Percentiles rank a stretch among this genome's conserved stretches.
Evolutionary conservation across 2,113 vertebrate genomes (phyloP).

Genomic region (Choloepus hoffmanni): DNA sequence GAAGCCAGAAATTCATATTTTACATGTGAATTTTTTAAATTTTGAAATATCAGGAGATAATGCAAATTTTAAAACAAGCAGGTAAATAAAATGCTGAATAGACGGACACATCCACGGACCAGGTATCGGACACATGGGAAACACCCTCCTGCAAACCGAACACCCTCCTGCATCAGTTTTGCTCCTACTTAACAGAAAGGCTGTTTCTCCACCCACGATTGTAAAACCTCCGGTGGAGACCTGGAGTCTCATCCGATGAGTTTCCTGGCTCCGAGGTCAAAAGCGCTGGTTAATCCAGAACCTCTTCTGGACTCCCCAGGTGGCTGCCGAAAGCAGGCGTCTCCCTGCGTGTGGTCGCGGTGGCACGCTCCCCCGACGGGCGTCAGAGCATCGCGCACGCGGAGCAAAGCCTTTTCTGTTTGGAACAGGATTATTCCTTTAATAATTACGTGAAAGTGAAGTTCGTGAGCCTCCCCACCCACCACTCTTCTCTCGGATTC

Average conservation of each 20-base stretch:
- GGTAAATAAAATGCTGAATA: background rate
- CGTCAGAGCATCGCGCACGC: background rate
- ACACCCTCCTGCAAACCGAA: no score
- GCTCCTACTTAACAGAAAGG: background rate
- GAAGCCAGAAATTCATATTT: background rate
- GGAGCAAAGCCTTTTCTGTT: background rate
- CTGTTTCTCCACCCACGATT: background rate
- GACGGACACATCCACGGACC: background rate
- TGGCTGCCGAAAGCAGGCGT: rapidly evolving
- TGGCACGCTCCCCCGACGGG: no score
- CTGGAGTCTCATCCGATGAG: background rate
- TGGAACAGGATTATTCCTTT: background rate
- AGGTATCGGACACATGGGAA: no score
- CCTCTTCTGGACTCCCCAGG: background rate
- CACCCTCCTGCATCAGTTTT: background rate
- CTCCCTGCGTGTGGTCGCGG: no score
- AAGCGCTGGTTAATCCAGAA: rapidly evolving
- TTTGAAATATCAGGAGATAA: background rate
- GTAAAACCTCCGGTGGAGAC: background rate
- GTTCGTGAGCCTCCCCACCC: background rate
- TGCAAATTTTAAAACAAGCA: background rate
- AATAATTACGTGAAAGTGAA: background rate
- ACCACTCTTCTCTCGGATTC: background rate
- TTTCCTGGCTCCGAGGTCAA: background rate
- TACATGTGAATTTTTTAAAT: background rate